A percentile compares a stretch with the other conserved stretches of the same genome.
Conservation (phyloP, 2,797 vertebrate species). For the Malacoctenus gilli region DNA sequence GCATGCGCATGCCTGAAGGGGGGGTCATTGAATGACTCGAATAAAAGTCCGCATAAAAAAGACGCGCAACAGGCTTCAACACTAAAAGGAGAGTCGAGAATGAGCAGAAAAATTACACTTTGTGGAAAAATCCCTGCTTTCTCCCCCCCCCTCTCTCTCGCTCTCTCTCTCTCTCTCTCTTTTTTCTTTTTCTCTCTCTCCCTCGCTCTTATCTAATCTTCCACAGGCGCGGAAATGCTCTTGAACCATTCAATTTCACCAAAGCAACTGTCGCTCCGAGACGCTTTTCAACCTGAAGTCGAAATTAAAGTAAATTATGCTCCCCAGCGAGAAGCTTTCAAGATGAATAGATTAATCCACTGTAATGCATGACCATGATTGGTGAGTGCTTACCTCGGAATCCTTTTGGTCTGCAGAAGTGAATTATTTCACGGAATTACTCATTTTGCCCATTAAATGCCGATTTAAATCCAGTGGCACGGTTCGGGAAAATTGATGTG, state of each 20-base stretch:
- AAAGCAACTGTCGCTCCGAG: conserved; percentile 25
- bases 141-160: neutral
- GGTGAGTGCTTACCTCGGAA: conserved; percentile 65
- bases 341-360: conserved; percentile 27
- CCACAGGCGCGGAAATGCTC: conserved; percentile 18
- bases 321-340: conserved; percentile 1
- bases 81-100: neutral
- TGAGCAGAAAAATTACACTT: conserved; percentile 1
- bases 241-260: conserved; percentile 22
- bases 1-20: neutral
- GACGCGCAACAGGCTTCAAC: neutral
- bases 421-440: conserved; percentile 58
- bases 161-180: neutral
- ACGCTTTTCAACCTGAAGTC: conserved; percentile 19
- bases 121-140: neutral
- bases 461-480: conserved; percentile 53
- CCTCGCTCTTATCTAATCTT: conserved; percentile 10
- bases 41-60: neutral
- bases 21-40: conserved; percentile 7
- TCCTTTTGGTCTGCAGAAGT: conserved; percentile 42
- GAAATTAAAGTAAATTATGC: conserved; percentile 32
- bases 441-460: conserved; percentile 55
- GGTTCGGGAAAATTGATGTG: conserved; percentile 19
- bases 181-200: neutral
- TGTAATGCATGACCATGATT: conserved; percentile 15